Evolutionary conservation across 2,797 vertebrate genomes (phyloP).

Genomic region (Pyrocephalus nanus): DNA sequence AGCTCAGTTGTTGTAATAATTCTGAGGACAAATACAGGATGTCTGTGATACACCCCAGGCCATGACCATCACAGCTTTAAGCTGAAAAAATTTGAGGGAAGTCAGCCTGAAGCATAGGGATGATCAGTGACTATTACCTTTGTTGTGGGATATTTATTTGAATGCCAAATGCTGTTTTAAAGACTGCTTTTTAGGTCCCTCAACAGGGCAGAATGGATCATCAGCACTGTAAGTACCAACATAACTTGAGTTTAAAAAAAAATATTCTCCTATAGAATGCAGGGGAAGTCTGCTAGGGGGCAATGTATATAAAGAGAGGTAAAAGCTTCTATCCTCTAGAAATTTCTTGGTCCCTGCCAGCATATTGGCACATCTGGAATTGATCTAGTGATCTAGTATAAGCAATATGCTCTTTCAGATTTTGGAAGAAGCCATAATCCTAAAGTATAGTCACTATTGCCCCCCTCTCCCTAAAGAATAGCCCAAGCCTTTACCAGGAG

Average conservation of each 20-base stretch:
- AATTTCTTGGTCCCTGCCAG: background rate
- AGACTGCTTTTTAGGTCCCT: background rate
- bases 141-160: background rate
- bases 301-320: background rate
- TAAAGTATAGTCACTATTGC: background rate
- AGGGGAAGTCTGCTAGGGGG: background rate
- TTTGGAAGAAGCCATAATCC: background rate
- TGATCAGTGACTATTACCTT: background rate
- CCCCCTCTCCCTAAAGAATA: background rate
- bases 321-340: background rate
- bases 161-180: background rate
- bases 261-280: background rate
- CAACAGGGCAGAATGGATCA: background rate
- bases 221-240: background rate
- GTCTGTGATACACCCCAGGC: background rate
- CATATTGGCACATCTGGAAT: background rate
- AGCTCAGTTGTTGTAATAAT: background rate
- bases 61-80: background rate
- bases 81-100: background rate
- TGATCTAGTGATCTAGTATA: background rate
- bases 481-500: background rate
- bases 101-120: background rate
- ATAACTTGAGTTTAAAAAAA: background rate
- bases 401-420: background rate
- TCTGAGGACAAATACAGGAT: background rate